phyloP scores from a whole-genome alignment of 2,113 vertebrate genomes.

The Chaenocephalus aceratus region DNA sequence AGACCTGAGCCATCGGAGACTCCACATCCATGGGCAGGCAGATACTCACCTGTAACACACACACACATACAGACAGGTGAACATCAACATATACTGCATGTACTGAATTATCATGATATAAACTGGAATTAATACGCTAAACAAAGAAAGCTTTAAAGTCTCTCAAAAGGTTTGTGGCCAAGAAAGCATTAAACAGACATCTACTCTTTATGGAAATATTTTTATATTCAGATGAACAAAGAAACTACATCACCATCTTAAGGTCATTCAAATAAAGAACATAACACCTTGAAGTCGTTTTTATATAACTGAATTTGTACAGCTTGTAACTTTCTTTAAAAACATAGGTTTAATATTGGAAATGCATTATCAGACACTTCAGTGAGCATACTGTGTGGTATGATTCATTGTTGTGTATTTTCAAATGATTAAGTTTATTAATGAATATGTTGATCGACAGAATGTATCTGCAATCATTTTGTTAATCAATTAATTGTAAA shows the following conservation, averaged over 20 bases:
- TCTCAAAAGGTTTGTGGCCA: too few relatives aligned
- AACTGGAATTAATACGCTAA: background rate
- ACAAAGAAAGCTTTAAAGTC: background rate
- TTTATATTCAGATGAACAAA: too few relatives aligned
- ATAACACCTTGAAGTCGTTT: too few relatives aligned
- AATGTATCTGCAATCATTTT: too few relatives aligned
- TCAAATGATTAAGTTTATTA: background rate
- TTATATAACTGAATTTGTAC: background rate
- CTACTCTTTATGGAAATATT: too few relatives aligned
- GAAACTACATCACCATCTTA: too few relatives aligned
- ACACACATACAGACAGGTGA: background rate
- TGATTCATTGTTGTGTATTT: background rate
- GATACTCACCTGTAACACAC: conserved; percentile 85
- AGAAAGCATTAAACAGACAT: background rate
- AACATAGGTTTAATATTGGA: background rate
- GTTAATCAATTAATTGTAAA: too few relatives aligned
- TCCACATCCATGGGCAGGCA: conserved; percentile 98
- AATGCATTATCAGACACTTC: background rate
- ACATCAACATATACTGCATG: background rate
- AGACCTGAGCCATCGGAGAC: conserved; percentile 86
- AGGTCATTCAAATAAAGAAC: too few relatives aligned
- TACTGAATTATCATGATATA: background rate
- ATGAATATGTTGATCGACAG: background rate
- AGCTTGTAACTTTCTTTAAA: background rate
- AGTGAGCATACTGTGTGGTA: background rate